Conservation (phyloP, 2,888 invertebrate species). For the Ganaspis brasiliensis region DNA sequence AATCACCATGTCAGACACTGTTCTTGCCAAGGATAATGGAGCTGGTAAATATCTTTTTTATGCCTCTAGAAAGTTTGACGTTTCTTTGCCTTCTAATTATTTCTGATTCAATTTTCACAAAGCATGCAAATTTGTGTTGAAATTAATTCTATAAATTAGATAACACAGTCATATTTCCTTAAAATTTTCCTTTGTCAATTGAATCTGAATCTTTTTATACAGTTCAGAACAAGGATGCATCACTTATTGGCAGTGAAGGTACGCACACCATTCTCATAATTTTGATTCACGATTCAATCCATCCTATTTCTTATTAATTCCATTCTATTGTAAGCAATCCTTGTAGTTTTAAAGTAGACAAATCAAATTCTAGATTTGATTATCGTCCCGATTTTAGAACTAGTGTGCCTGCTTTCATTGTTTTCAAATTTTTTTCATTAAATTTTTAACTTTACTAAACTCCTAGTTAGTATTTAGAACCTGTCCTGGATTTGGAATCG, state of each 20-base stretch:
- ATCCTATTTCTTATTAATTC: conserved; percentile 50
- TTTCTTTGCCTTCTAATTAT: conserved; percentile 24
- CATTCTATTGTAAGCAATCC: conserved; percentile 63
- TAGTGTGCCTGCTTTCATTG: conserved; percentile 77
- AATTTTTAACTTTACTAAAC: conserved; percentile 48
- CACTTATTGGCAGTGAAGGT: conserved; percentile 84
- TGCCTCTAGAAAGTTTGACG: no score
- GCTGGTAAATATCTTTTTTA: conserved; percentile 83
- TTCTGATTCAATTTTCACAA: conserved; percentile 34
- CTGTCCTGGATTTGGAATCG: conserved; percentile 2
- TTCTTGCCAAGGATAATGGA: conserved; percentile 87
- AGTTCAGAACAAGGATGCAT: conserved; percentile 82
- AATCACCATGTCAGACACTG: conserved; percentile 92
- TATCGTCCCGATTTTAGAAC: conserved; percentile 52
- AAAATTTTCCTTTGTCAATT: conserved; percentile 22
- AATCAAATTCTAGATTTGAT: conserved; percentile 52
- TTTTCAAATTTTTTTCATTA: conserved; percentile 31
- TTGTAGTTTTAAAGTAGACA: conserved; percentile 41
- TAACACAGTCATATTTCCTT: no score
- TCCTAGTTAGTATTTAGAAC: conserved; percentile 46
- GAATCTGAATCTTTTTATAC: conserved; percentile 74
- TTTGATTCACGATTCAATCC: neutral
- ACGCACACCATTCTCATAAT: conserved; percentile 74
- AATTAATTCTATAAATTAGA: neutral
- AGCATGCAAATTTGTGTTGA: neutral